phyloP scores from a whole-genome alignment of 2,113 vertebrate species.

The Microtus ochrogaster region DNA sequence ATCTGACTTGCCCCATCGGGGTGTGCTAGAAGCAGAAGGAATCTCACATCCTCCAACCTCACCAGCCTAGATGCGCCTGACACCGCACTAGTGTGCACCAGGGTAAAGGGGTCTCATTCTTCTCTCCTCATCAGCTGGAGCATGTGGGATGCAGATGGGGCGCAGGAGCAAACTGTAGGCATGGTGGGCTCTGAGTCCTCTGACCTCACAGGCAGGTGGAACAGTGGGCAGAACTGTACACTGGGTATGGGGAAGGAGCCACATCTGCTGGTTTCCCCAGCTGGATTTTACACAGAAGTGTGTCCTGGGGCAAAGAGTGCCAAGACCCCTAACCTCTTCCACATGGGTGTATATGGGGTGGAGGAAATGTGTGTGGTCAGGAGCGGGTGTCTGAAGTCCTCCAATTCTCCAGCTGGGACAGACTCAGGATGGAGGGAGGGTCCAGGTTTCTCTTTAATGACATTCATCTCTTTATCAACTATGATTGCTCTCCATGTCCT shows the following conservation, averaged over 20 bases:
- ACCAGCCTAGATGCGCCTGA: not conserved
- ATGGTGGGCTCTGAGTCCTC: not conserved
- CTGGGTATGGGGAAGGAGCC: not conserved
- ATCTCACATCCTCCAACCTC: not conserved
- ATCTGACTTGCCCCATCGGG: not conserved
- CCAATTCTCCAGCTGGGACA: not conserved
- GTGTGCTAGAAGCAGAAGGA: not conserved
- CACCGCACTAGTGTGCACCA: not conserved
- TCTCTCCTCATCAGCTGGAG: not conserved
- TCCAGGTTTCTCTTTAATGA: not conserved
- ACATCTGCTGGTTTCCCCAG: not conserved
- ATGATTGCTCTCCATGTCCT: not conserved
- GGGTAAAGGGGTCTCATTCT: not conserved
- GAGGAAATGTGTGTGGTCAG: not conserved
- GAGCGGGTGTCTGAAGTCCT: not conserved
- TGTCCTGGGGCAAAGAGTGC: not conserved
- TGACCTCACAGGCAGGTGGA: not conserved
- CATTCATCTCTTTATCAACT: not conserved
- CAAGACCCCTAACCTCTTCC: not conserved
- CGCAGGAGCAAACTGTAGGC: not conserved
- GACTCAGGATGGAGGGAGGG: not conserved
- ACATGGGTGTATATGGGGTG: not conserved
- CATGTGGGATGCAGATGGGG: not conserved
- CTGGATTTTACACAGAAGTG: not conserved
- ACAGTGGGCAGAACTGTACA: not conserved